Conservation (phyloP, 2,113 vertebrate genomes). For the Limanda limanda region DNA sequence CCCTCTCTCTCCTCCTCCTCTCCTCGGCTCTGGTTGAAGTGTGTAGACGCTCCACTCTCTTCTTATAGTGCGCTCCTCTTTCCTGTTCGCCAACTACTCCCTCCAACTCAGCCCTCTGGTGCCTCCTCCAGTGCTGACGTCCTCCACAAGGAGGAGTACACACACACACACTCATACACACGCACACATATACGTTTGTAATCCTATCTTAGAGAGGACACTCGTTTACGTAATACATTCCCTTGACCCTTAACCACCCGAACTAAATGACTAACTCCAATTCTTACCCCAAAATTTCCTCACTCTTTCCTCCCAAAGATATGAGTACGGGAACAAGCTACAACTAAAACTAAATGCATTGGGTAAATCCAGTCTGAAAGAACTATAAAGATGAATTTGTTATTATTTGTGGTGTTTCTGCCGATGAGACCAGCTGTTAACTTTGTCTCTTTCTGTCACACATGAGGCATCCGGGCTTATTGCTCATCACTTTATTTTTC, state of each 20-base stretch:
- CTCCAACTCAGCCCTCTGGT: constrained; percentile 63
- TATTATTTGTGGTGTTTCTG: no score
- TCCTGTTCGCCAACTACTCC: constrained; percentile 49
- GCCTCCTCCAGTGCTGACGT: constrained; percentile 75
- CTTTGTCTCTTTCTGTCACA: not conserved
- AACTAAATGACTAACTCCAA: no score
- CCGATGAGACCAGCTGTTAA: not conserved
- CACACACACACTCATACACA: not conserved
- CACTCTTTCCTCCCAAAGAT: no score
- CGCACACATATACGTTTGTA: not conserved
- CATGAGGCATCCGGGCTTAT: no score
- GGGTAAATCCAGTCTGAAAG: no score
- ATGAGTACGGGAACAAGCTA: not conserved
- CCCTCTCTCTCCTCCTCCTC: constrained; percentile 5
- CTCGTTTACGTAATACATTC: not conserved
- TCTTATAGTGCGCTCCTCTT: constrained; percentile 67
- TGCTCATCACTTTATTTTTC: no score
- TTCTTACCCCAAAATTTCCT: no score
- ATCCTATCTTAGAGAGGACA: no score
- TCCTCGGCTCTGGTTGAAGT: constrained; percentile 26
- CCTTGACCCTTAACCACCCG: no score
- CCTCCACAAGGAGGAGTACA: constrained; percentile 47
- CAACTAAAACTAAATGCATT: constrained; percentile 7
- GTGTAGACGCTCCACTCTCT: constrained; percentile 59
- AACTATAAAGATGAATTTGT: no score